phyloP scores from a whole-genome alignment of 37 sponge, comb jelly and placozoan genomes.

The Dysidea cf. avara region DNA sequence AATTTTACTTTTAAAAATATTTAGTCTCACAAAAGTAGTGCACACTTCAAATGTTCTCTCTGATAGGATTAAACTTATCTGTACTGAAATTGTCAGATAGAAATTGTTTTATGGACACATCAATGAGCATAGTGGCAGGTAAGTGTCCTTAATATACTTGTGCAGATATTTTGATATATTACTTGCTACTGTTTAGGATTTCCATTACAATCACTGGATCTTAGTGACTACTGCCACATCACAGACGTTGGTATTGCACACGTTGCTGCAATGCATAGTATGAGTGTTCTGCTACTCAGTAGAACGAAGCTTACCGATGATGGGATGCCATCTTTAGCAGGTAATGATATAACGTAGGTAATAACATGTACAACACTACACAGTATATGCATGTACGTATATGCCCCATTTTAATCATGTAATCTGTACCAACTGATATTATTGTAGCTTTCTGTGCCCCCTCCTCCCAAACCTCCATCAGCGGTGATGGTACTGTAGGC shows the following conservation, averaged over 20 bases:
- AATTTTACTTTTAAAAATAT: no score
- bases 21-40: no score
- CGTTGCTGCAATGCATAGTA: conserved; percentile 25
- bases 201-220: conserved; percentile 35
- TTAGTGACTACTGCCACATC: conserved; percentile 47
- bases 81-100: conserved; percentile 51
- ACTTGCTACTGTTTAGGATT: conserved; percentile 4
- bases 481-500: no score
- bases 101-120: conserved; percentile 23
- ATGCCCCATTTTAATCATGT: neutral
- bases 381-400: neutral
- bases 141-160: neutral
- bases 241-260: conserved; percentile 38
- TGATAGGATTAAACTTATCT: conserved; percentile 25
- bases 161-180: neutral
- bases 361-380: neutral
- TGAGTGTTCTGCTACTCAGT: conserved; percentile 36
- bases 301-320: conserved; percentile 53
- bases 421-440: neutral
- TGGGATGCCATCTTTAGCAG: conserved; percentile 39
- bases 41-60: no score
- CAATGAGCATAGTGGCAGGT: conserved; percentile 34
- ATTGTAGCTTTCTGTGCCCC: neutral
- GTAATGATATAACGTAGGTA: conserved; percentile 1
- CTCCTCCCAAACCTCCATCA: no score